These are phyloP conservation scores for rabbit (Oryctolagus cuniculus) DNA, from an alignment of 2,113 vertebrate genomes.

Conservation along the genomic window DNA sequence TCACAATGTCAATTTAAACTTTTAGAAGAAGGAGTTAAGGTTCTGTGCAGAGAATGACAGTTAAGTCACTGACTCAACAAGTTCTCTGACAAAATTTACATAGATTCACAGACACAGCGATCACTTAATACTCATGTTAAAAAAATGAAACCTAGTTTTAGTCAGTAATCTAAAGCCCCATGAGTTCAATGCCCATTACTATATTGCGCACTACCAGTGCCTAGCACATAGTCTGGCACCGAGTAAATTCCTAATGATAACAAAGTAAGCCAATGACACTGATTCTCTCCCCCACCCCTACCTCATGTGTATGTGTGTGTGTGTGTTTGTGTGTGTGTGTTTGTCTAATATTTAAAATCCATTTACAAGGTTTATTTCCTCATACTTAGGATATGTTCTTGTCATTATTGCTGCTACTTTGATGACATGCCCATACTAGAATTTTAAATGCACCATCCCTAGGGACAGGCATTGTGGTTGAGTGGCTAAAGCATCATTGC, in stretches of 20 bases:
- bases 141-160: conserved; percentile 28
- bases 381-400: neutral
- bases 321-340: too few species aligned
- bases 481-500: too few species aligned
- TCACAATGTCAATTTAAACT: neutral
- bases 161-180: neutral
- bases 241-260: neutral
- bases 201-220: neutral
- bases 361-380: neutral
- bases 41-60: neutral
- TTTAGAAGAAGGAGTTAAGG: neutral
- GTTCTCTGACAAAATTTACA: neutral
- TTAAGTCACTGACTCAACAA: conserved; percentile 24
- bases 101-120: neutral
- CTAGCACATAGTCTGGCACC: neutral
- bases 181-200: neutral
- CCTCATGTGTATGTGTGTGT: neutral
- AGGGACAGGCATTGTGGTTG: neutral
- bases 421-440: neutral
- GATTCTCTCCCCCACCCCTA: neutral
- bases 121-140: conserved; percentile 41
- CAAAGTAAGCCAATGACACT: neutral
- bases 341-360: neutral
- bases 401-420: neutral
- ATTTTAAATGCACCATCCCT: neutral